Evolutionary conservation across 2,797 vertebrate genomes (phyloP).

Genomic region (Chelmon rostratus): DNA sequence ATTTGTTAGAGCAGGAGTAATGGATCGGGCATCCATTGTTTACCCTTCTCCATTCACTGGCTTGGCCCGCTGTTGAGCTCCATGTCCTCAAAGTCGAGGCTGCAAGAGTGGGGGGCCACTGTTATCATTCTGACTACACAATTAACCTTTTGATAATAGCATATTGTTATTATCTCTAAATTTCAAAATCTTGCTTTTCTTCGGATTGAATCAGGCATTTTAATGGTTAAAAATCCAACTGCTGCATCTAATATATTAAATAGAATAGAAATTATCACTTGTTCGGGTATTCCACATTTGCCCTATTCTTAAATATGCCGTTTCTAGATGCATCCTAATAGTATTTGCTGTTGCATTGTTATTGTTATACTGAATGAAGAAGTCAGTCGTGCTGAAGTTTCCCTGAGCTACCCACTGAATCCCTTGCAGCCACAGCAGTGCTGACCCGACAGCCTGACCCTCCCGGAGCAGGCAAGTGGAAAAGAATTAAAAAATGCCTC

Average conservation of each 20-base stretch:
- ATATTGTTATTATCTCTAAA: not conserved
- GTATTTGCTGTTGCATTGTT: not conserved
- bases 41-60: conserved; percentile 73
- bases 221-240: not conserved
- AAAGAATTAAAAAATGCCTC: not conserved
- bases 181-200: not conserved
- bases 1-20: conserved; percentile 86
- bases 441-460: conserved; percentile 35
- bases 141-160: conserved; percentile 12
- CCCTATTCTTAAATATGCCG: not conserved
- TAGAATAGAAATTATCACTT: not conserved
- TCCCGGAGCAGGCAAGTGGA: conserved; percentile 2
- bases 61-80: conserved; percentile 61
- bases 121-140: conserved; percentile 1
- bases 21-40: conserved; percentile 83
- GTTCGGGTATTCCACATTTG: not conserved
- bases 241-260: not conserved
- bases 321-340: not conserved
- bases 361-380: conserved; percentile 6
- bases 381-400: conserved; percentile 25
- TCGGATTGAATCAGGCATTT: not conserved
- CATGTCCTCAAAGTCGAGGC: conserved; percentile 27
- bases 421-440: not conserved
- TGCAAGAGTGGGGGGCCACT: not conserved
- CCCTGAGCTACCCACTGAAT: conserved; percentile 20